Evolutionary conservation across 2,797 vertebrate species (phyloP).

Genomic region (Poeciliopsis paucimaculata): DNA sequence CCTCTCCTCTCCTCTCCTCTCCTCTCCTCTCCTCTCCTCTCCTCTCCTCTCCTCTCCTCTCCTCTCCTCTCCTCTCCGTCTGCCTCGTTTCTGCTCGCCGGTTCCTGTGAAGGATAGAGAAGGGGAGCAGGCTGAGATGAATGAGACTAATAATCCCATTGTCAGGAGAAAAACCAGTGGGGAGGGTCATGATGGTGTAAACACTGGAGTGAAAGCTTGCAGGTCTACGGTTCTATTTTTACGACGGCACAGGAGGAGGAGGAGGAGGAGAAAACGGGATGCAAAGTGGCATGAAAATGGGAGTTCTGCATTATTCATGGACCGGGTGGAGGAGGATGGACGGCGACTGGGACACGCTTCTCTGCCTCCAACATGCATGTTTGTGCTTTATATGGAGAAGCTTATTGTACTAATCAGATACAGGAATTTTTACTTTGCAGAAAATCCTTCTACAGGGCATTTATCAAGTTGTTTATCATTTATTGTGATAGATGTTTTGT

Average conservation of each 20-base stretch:
- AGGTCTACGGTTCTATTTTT: slow-evolving; percentile 80
- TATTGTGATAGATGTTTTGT: too few species aligned
- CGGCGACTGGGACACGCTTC: slow-evolving; percentile 41
- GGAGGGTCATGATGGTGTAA: slow-evolving; percentile 70
- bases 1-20: too few species aligned
- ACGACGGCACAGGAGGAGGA: slow-evolving; percentile 50
- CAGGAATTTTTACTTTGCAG: neutral
- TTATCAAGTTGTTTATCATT: too few species aligned
- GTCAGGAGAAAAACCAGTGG: slow-evolving; percentile 57
- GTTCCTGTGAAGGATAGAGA: slow-evolving; percentile 50
- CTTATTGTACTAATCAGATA: slow-evolving; percentile 1
- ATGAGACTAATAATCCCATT: slow-evolving; percentile 67
- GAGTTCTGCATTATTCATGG: slow-evolving; percentile 78
- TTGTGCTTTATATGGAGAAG: slow-evolving; percentile 5
- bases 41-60: too few species aligned
- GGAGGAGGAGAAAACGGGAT: slow-evolving; percentile 42
- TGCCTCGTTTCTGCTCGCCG: slow-evolving; percentile 54
- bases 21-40: too few species aligned
- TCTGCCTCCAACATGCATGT: slow-evolving; percentile 36
- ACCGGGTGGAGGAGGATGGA: slow-evolving; percentile 58
- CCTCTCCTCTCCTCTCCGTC: too few species aligned
- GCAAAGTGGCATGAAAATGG: slow-evolving; percentile 74
- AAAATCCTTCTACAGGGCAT: too few species aligned
- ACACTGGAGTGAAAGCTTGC: slow-evolving; percentile 72
- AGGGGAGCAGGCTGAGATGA: slow-evolving; percentile 63